Evolutionary conservation across 1,140 invertebrate species (phyloP), one percentile per base, ranked within the genome.

Genomic region (Stenopsyche tienmushanensis): DNA sequence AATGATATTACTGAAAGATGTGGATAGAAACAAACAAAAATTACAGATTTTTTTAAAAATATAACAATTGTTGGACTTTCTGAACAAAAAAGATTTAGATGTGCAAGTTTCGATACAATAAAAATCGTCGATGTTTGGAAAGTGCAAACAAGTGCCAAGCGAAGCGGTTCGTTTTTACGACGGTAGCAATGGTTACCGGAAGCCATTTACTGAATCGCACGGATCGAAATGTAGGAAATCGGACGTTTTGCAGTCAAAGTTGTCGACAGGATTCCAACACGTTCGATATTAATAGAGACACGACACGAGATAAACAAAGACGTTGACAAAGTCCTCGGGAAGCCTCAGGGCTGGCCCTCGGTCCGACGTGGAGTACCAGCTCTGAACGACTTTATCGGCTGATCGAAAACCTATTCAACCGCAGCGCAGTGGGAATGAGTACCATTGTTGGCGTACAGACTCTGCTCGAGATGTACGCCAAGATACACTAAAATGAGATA

Each of bases 221-320:
- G 29, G 13, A 7, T 13, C 29, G 29, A 34, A 34, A 34, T 7
- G 29, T 34, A 34, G 29, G n/a, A n/a, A 34, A 13, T 34, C 29
- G 29, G 29, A 34, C 29, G 29, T 34, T 13, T n/a, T 5, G 29
- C 5, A 34, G 29, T 7, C 29, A n/a, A 17, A 53, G 20, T 53
- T 25, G 20, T n/a, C 20, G 23, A 21, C 21, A n/a, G 29, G 24
- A 42, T 49, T 21, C 18, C 18, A 17, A n/a, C 44, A 60, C 57
- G 57, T 45, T 39, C 57, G 9, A 60, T 21, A 34, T 60, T 60
- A 60, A 60, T 60, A 47, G 57, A 44, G 57, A 60, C 41, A 47
- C 39, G 44, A 21, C 15, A 13, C 15, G 10, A 41, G 57, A 60
- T 60, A 60, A 60, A 47, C 57, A 34, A 23, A 39, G 29, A 47